Evolutionary conservation across 1,140 invertebrate genomes (phyloP).

Genomic region (Lordiphosa mommai): DNA sequence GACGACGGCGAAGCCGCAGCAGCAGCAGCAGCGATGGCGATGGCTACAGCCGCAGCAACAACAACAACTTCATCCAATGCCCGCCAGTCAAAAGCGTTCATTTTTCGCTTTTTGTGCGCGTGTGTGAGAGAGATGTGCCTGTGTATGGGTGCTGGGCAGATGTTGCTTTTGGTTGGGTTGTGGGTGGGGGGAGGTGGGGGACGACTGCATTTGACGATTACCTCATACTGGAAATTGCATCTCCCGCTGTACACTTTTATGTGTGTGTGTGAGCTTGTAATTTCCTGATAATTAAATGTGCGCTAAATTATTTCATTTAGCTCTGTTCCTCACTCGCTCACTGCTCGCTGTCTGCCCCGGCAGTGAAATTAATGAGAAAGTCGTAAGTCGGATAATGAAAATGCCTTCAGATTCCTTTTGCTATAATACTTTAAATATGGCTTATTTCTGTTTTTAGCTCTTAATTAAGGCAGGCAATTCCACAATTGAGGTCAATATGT

Average conservation of each 20-base stretch:
- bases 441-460: constrained; percentile 20
- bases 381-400: constrained; percentile 42
- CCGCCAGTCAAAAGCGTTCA: constrained; percentile 75
- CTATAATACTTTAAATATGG: constrained; percentile 1
- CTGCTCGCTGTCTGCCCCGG: constrained; percentile 5
- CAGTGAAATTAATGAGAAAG: constrained; percentile 49
- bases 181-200: background rate
- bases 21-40: constrained; percentile 6
- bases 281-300: constrained; percentile 65
- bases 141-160: constrained; percentile 2
- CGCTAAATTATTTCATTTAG: constrained; percentile 44
- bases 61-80: constrained; percentile 46
- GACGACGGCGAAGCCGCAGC: constrained; percentile 28
- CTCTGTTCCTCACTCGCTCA: constrained; percentile 15
- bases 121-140: constrained; percentile 38
- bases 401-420: constrained; percentile 36
- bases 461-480: constrained; percentile 43
- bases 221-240: constrained; percentile 66
- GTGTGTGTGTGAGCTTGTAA: constrained; percentile 18
- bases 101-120: constrained; percentile 44
- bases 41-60: constrained; percentile 22
- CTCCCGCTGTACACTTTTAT: constrained; percentile 18
- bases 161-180: background rate
- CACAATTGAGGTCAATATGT: constrained; percentile 35
- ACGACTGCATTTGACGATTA: constrained; percentile 58